phyloP scores from a whole-genome alignment of 1,140 invertebrate genomes.

The Archivesica marissinica region DNA sequence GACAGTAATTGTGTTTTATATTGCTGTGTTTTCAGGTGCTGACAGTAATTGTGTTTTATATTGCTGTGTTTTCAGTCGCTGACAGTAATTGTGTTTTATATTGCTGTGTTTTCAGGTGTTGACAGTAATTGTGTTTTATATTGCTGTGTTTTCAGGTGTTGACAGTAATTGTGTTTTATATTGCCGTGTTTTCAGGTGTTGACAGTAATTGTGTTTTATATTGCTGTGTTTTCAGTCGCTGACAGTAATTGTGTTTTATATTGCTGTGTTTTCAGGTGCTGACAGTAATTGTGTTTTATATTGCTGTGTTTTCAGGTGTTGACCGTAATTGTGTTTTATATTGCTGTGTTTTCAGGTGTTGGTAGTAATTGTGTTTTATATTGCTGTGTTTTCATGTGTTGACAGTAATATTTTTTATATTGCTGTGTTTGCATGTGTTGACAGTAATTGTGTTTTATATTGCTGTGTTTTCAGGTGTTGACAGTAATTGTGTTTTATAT shows the following conservation, averaged over 20 bases:
- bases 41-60: conserved; percentile 79
- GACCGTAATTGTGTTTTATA: conserved; percentile 79
- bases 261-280: conserved; percentile 73
- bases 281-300: conserved; percentile 79
- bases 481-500: conserved; percentile 79
- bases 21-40: conserved; percentile 73
- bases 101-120: conserved; percentile 73
- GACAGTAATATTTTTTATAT: conserved; percentile 79
- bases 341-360: conserved; percentile 73
- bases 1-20: conserved; percentile 79
- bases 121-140: conserved; percentile 79
- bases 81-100: conserved; percentile 79
- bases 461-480: conserved; percentile 72
- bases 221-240: conserved; percentile 73
- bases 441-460: conserved; percentile 79
- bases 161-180: conserved; percentile 79
- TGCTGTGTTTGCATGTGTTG: conserved; percentile 72
- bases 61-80: conserved; percentile 73
- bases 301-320: conserved; percentile 73
- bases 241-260: conserved; percentile 79
- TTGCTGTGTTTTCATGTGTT: conserved; percentile 73
- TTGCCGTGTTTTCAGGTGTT: conserved; percentile 73
- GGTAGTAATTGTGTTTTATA: conserved; percentile 78
- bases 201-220: conserved; percentile 79
- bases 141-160: conserved; percentile 73